A percentile compares a stretch with the other conserved stretches of the same genome.
These are phyloP conservation scores for Astreopora myriophthalma DNA, from an alignment of 64 coral and sea anemone genomes.

Conservation along the genomic window DNA sequence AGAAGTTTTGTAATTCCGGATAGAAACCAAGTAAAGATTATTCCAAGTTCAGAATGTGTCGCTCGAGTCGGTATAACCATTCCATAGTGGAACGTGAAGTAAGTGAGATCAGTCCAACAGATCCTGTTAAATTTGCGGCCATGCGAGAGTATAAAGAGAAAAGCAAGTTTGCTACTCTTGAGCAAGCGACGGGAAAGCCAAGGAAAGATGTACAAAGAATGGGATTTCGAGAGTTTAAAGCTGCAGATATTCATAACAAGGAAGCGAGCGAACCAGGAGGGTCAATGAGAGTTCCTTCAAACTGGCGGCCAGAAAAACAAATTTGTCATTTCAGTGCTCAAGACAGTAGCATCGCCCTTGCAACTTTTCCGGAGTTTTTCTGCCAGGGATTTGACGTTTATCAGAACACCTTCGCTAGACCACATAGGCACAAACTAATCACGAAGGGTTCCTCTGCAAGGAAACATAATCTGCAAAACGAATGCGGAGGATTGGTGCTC, in stretches of 20 bases:
- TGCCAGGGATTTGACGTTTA: not conserved
- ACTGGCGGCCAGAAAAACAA: not conserved
- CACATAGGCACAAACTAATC: not conserved
- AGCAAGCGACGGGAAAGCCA: not conserved
- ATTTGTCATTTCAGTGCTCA: not conserved
- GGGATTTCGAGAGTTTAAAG: not conserved
- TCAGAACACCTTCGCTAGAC: not conserved
- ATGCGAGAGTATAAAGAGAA: not conserved
- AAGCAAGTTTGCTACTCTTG: not conserved
- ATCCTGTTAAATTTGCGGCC: not conserved
- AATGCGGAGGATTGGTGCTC: conserved; percentile 21
- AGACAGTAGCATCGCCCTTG: not conserved
- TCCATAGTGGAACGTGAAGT: not conserved
- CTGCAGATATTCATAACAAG: not conserved
- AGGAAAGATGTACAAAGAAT: not conserved
- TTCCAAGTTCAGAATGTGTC: not conserved
- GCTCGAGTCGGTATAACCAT: not conserved
- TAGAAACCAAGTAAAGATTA: not conserved
- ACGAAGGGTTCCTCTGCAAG: not conserved
- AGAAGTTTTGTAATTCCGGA: no score
- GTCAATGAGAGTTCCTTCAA: not conserved
- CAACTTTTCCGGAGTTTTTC: conserved; percentile 29
- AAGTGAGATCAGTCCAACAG: not conserved
- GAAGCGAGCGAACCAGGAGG: not conserved
- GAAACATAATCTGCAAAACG: not conserved